These are phyloP conservation scores for Puma concolor DNA, from an alignment of 2,113 vertebrate species.

Conservation along the genomic window DNA sequence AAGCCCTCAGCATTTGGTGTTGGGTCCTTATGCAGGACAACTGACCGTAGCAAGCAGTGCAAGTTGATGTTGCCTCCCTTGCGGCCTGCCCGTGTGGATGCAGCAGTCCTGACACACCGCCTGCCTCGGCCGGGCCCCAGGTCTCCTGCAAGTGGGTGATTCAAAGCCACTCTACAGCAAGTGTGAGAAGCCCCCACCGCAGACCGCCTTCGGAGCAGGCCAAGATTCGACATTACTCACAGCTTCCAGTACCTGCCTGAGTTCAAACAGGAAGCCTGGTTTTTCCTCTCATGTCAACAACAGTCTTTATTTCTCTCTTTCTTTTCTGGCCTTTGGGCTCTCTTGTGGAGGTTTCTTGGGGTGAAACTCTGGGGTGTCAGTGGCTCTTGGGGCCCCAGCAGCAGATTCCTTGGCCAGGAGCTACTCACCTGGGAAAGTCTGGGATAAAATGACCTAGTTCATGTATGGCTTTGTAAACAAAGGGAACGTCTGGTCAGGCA, in stretches of 20 bases:
- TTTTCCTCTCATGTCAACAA: constrained; percentile 92
- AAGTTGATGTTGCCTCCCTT: constrained; percentile 79
- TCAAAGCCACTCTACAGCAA: constrained; percentile 86
- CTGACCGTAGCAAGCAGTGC: constrained; percentile 78
- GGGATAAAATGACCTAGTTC: neutral
- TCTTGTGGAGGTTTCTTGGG: constrained; percentile 9
- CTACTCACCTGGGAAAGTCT: neutral
- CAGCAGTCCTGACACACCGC: constrained; percentile 79
- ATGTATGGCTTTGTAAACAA: neutral
- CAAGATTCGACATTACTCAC: constrained; percentile 93
- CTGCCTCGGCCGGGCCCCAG: constrained; percentile 74
- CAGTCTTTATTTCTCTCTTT: constrained; percentile 75
- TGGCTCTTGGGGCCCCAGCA: neutral
- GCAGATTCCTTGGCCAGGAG: neutral
- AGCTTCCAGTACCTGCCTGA: constrained; percentile 92
- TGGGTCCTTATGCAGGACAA: constrained; percentile 72
- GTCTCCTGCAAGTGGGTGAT: constrained; percentile 84
- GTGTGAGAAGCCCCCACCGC: constrained; percentile 91
- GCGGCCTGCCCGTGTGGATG: constrained; percentile 60
- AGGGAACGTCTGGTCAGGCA: neutral
- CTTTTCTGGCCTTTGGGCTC: constrained; percentile 57
- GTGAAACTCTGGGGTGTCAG: neutral
- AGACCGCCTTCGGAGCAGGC: constrained; percentile 86
- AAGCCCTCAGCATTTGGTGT: constrained; percentile 22
- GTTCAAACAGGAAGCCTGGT: constrained; percentile 94